Percentiles rank a stretch among this genome's conserved stretches.
These are phyloP conservation scores for Himantopus leucocephalus DNA, from an alignment of 2,113 vertebrate genomes.

Conservation along the genomic window DNA sequence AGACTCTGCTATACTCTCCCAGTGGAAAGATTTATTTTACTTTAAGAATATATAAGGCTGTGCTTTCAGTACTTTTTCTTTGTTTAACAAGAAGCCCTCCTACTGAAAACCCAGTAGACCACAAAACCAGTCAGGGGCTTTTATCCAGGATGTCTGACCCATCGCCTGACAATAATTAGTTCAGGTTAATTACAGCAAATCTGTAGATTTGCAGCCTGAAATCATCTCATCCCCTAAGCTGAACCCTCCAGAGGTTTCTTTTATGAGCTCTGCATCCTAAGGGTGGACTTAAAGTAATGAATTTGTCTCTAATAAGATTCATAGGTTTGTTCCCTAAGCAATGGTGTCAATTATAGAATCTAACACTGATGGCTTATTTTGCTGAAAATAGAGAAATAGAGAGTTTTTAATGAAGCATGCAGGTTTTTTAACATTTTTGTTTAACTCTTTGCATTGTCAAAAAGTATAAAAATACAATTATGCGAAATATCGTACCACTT, in stretches of 20 bases:
- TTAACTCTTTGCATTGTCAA: conserved; percentile 39
- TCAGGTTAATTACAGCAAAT: conserved; percentile 87
- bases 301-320: conserved; percentile 83
- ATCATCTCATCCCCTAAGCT: conserved; percentile 74
- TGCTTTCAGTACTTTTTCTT: conserved; percentile 47
- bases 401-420: conserved; percentile 43
- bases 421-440: not conserved
- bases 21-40: conserved; percentile 30
- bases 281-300: conserved; percentile 80
- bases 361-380: conserved; percentile 74
- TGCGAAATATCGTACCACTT: not conserved
- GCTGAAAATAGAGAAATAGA: conserved; percentile 56
- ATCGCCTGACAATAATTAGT: conserved; percentile 82
- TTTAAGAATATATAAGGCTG: conserved; percentile 18
- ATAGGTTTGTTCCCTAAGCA: conserved; percentile 78
- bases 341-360: conserved; percentile 73
- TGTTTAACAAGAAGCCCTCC: conserved; percentile 39
- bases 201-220: conserved; percentile 75
- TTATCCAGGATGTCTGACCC: conserved; percentile 72
- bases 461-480: conserved; percentile 11
- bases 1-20: not conserved
- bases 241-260: conserved; percentile 76
- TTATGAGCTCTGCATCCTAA: conserved; percentile 80
- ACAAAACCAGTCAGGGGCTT: conserved; percentile 60
- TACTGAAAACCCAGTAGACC: conserved; percentile 46